Evolutionary conservation across 2,797 vertebrate species (phyloP), one percentile per base, ranked within the genome.

Genomic region (Netta rufina): DNA sequence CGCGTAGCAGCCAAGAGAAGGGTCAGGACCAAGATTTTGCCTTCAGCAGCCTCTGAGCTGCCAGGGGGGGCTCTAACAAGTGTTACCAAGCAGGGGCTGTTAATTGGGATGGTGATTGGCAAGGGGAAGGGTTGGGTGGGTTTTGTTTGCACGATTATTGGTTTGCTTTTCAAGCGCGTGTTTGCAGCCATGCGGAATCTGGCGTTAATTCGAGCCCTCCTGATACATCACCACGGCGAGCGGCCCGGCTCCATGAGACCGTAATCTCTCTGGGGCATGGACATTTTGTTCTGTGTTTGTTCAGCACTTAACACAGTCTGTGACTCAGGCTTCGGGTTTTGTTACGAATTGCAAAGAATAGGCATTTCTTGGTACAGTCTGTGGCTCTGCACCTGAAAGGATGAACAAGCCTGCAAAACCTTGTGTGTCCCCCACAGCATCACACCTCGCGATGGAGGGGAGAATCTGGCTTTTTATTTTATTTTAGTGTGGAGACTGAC

Each of bases 371-470:
- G 84, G 54, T 15, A 12, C 32, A 8, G 25, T 1, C 45, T 54
- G 72, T 16, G 57, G 53, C 56, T 92, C 54, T 11, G 25, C 24
- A 6, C 8, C 33, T 21, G 72, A 74, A 2, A 2, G 14, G 25
- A 5, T 0, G 24, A 65, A 18, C 24, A 6, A 76, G 38, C 3
- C 62, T 30, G 54, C 36, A 39, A 47, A 51, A 3, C 64, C 53
- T 51, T 10, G 45, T 2, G 30, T 0, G 10, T 64, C 67, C 74
- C 21, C 6, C 70, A 33, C 3, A 53, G 60, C 54, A 6, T 12
- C n/a, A 3, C 43, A 0, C 19, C 25, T 36, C 33, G 3, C 56
- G 30, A 20, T 0, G 56, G 1, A 32, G 56, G 36, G 64, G 13
- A 64, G 32, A 51, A 28, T 21, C 72, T 75, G n/a, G 36, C 41